phyloP scores from a whole-genome alignment of 2,888 invertebrate species.

The Chrysina gloriosa region DNA sequence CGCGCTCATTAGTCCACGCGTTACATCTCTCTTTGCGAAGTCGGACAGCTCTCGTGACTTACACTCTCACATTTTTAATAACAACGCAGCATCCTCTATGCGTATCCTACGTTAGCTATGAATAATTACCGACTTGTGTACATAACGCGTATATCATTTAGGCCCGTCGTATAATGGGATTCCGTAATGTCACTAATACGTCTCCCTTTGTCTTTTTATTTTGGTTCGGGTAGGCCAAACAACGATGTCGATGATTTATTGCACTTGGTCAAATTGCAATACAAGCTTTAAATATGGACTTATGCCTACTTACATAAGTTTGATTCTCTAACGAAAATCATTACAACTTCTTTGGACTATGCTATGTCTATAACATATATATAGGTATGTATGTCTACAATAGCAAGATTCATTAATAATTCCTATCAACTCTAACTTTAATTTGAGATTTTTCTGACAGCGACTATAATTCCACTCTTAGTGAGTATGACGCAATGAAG shows the following conservation, averaged over 20 bases:
- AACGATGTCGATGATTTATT: conserved; percentile 1
- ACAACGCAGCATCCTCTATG: conserved; percentile 10
- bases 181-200: conserved; percentile 31
- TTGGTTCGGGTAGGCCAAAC: neutral
- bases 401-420: no score
- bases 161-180: conserved; percentile 31
- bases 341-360: no score
- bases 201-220: conserved; percentile 24
- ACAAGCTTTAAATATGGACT: neutral
- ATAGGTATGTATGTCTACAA: no score
- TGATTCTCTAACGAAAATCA: neutral
- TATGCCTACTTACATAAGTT: neutral
- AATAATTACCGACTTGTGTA: conserved; percentile 38
- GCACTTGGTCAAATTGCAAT: neutral
- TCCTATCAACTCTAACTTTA: no score
- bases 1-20: conserved; percentile 39
- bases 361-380: no score
- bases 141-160: conserved; percentile 38
- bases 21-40: conserved; percentile 29
- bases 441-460: no score
- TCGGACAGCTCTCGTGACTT: conserved; percentile 25
- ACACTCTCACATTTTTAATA: conserved; percentile 36
- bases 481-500: no score
- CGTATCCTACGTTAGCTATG: conserved; percentile 26
- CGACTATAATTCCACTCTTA: no score